Conservation (phyloP, 2,888 invertebrate species). For the Lagria hirta region DNA sequence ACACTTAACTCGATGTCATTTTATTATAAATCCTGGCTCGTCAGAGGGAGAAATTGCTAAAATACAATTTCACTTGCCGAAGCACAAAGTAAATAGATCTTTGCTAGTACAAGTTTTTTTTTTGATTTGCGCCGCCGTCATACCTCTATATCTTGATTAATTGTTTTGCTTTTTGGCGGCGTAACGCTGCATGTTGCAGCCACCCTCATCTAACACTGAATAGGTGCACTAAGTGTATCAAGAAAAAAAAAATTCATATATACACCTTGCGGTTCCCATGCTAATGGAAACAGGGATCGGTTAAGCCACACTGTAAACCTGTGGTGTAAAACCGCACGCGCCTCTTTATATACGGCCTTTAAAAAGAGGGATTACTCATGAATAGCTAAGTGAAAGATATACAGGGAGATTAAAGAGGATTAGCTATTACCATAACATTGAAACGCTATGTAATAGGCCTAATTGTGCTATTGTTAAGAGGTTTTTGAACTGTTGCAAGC, state of each 20-base stretch:
- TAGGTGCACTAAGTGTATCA: conserved; percentile 16
- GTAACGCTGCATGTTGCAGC: conserved; percentile 2
- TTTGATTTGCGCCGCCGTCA: too few species aligned
- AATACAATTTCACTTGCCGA: not conserved
- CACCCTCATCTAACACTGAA: conserved; percentile 4
- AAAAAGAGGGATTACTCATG: conserved; percentile 47
- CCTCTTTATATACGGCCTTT: conserved; percentile 39
- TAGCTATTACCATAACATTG: conserved; percentile 45
- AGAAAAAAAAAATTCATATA: conserved; percentile 18
- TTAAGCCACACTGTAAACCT: conserved; percentile 38
- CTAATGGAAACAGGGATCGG: conserved; percentile 39
- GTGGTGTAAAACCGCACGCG: conserved; percentile 45
- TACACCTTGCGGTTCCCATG: conserved; percentile 45
- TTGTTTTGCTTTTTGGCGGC: conserved; percentile 7
- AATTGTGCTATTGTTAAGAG: conserved; percentile 35
- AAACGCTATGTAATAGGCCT: conserved; percentile 27
- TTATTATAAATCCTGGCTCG: conserved; percentile 30
- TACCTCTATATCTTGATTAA: conserved; percentile 21
- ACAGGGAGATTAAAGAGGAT: conserved; percentile 47
- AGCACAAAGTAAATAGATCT: conserved; percentile 1
- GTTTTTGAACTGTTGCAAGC: too few species aligned
- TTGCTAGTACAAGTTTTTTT: too few species aligned
- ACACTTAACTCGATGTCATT: conserved; percentile 38
- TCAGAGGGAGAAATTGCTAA: conserved; percentile 1
- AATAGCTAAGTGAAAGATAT: conserved; percentile 50